Evolutionary conservation across 35 echinoderm and acorn worm species (phyloP).

Genomic region (Hemicentrotus pulcherrimus): DNA sequence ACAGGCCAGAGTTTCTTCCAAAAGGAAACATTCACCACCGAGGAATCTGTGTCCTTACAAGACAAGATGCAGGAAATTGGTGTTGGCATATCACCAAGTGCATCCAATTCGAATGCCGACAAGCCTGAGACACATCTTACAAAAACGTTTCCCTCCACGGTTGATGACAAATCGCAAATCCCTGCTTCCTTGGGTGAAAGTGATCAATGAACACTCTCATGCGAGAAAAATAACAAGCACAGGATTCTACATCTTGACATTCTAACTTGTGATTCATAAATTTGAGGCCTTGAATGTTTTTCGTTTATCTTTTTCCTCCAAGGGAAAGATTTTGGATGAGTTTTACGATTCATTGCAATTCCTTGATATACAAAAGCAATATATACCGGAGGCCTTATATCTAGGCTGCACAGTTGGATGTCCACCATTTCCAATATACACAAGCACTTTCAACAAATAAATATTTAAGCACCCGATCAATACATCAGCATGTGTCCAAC

Average conservation of each 20-base stretch:
- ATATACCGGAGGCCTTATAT: too few relatives aligned
- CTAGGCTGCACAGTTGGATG: too few relatives aligned
- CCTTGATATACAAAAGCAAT: too few relatives aligned
- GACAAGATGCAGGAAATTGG: not conserved
- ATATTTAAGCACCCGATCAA: too few relatives aligned
- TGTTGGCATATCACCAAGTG: not conserved
- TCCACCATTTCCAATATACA: too few relatives aligned
- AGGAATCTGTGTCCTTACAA: not conserved
- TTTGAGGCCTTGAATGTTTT: not conserved
- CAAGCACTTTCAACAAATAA: too few relatives aligned
- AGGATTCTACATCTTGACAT: not conserved
- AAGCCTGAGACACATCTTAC: not conserved
- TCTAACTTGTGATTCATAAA: not conserved
- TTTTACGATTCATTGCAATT: not conserved
- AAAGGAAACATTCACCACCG: not conserved
- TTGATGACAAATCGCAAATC: not conserved
- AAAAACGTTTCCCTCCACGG: not conserved
- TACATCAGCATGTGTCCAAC: too few relatives aligned
- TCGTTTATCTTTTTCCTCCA: not conserved
- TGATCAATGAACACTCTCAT: not conserved
- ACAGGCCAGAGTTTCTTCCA: not conserved
- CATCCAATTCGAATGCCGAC: not conserved
- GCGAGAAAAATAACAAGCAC: not conserved
- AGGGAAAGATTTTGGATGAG: not conserved
- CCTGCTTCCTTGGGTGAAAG: not conserved